phyloP scores from a whole-genome alignment of 2,113 vertebrate species.

The Rhipidura dahli region DNA sequence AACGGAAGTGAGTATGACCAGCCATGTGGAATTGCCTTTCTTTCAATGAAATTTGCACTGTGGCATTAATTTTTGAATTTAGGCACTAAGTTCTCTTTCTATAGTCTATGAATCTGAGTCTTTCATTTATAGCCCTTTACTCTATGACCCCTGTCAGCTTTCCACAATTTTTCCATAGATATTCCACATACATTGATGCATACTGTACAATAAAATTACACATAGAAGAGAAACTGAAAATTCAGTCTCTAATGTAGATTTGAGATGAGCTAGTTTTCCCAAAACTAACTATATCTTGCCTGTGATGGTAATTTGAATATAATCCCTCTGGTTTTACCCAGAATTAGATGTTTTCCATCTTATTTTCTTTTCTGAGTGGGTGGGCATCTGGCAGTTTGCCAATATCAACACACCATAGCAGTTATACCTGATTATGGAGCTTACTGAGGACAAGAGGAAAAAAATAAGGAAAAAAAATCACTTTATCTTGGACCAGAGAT shows the following conservation, averaged over 20 bases:
- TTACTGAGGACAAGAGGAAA: background rate
- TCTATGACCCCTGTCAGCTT: background rate
- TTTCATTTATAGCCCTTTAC: background rate
- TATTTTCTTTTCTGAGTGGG: background rate
- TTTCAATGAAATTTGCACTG: background rate
- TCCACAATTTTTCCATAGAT: background rate
- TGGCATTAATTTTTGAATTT: background rate
- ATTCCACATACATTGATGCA: background rate
- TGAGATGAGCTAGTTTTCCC: background rate
- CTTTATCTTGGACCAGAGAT: background rate
- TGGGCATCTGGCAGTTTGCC: background rate
- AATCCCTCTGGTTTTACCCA: background rate
- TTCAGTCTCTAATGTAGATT: background rate
- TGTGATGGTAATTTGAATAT: background rate
- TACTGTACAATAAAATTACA: background rate
- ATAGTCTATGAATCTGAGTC: background rate
- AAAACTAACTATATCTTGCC: background rate
- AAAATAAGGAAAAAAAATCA: background rate
- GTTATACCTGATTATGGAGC: background rate
- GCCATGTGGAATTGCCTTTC: background rate
- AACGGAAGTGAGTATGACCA: background rate
- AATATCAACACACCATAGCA: background rate
- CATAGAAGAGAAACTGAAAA: background rate
- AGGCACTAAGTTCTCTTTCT: background rate
- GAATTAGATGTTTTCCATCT: background rate